Conservation (phyloP, 2,113 vertebrate species). For the Tiliqua scincoides region DNA sequence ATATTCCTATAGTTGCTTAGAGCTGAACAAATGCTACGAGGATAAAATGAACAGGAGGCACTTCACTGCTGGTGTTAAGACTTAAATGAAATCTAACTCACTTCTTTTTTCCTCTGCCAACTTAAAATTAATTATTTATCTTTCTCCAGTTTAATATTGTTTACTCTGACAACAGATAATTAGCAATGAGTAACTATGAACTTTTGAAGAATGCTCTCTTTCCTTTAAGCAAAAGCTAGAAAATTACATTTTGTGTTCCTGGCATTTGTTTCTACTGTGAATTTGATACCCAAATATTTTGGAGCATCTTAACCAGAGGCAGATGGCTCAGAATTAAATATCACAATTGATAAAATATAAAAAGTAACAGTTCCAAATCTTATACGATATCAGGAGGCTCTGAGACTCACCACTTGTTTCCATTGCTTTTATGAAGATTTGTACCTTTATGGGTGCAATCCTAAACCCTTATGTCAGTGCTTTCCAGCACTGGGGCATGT, state of each 20-base stretch:
- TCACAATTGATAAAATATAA: constrained; percentile 4
- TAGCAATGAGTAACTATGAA: neutral
- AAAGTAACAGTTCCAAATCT: neutral
- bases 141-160: constrained; percentile 30
- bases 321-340: constrained; percentile 11
- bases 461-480: too few relatives aligned
- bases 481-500: too few relatives aligned
- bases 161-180: constrained; percentile 23
- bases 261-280: neutral
- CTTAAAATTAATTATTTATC: constrained; percentile 12
- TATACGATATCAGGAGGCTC: neutral
- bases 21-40: neutral
- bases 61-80: neutral
- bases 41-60: neutral
- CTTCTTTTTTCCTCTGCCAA: neutral
- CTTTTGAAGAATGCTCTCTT: constrained; percentile 6
- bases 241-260: constrained; percentile 10
- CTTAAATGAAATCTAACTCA: neutral
- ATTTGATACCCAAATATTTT: constrained; percentile 12
- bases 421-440: neutral
- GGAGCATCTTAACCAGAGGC: constrained; percentile 3
- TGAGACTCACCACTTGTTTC: neutral
- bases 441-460: neutral
- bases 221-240: neutral
- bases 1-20: neutral